Conservation (phyloP, 1,140 invertebrate genomes). For the Micrasema minimum region DNA sequence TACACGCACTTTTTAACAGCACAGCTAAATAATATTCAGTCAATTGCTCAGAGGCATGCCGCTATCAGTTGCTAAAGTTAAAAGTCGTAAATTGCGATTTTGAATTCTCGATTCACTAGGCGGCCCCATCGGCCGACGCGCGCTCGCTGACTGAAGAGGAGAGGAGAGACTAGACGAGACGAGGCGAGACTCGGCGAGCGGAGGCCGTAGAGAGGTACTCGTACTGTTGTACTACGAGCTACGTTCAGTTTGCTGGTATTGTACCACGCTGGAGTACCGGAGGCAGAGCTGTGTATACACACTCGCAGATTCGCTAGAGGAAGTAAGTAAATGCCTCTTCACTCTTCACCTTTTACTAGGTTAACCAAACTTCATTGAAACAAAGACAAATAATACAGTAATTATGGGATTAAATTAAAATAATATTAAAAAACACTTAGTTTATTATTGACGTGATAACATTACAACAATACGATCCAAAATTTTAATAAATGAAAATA, state of each 20-base stretch:
- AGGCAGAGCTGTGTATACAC: not conserved
- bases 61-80: slow-evolving; percentile 12
- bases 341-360: too few relatives aligned
- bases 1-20: too few relatives aligned
- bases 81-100: slow-evolving; percentile 4
- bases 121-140: not conserved
- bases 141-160: not conserved
- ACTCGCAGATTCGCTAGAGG: not conserved
- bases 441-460: too few relatives aligned
- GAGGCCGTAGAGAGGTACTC: too few relatives aligned
- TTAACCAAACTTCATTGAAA: too few relatives aligned
- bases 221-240: not conserved
- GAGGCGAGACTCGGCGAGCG: not conserved
- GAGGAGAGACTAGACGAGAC: not conserved
- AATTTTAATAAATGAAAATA: too few relatives aligned
- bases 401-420: too few relatives aligned
- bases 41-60: slow-evolving; percentile 21
- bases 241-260: not conserved
- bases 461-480: too few relatives aligned
- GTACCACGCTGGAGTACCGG: not conserved
- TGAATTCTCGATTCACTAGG: not conserved
- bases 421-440: too few relatives aligned
- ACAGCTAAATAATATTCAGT: too few relatives aligned
- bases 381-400: too few relatives aligned
- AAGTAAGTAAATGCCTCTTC: slow-evolving; percentile 13